These are phyloP conservation scores for Ictalurus punctatus DNA, from an alignment of 2,113 vertebrate genomes.

Conservation along the genomic window DNA sequence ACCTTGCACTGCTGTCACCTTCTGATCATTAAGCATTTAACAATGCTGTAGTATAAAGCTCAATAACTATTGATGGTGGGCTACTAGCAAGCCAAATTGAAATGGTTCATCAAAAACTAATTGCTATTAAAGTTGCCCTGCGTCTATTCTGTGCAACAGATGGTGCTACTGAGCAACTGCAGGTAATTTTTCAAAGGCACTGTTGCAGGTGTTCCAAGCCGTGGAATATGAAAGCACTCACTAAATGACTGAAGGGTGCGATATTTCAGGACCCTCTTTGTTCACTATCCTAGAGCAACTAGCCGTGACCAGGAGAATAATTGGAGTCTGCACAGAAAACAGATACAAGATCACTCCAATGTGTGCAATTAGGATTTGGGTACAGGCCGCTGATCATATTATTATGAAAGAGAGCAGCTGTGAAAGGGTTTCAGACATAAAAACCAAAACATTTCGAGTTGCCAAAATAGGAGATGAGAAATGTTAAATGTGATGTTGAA, in stretches of 20 bases:
- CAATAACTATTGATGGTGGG: neutral
- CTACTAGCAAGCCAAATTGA: neutral
- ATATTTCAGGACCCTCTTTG: neutral
- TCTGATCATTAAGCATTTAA: neutral
- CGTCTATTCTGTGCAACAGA: constrained; percentile 12
- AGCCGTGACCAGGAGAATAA: constrained; percentile 21
- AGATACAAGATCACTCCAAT: constrained; percentile 7
- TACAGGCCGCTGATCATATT: constrained; percentile 4
- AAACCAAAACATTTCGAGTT: neutral
- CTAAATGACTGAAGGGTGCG: constrained; percentile 4
- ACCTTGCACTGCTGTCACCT: neutral
- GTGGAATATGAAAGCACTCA: constrained; percentile 4
- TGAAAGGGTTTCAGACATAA: neutral
- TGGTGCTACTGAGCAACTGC: constrained; percentile 8
- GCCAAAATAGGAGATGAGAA: neutral
- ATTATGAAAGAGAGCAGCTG: constrained; percentile 20
- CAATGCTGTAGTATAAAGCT: neutral
- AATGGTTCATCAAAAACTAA: constrained; percentile 15
- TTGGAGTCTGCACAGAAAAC: constrained; percentile 18
- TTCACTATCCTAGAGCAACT: constrained; percentile 20
- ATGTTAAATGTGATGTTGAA: neutral
- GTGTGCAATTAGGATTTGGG: constrained; percentile 22
- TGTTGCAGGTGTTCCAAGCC: constrained; percentile 13
- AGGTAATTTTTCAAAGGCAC: constrained; percentile 3
- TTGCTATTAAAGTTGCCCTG: constrained; percentile 3